These are phyloP conservation scores for Archaeoteleia sp. DNA, from an alignment of 2,888 invertebrate genomes.

Conservation along the genomic window DNA sequence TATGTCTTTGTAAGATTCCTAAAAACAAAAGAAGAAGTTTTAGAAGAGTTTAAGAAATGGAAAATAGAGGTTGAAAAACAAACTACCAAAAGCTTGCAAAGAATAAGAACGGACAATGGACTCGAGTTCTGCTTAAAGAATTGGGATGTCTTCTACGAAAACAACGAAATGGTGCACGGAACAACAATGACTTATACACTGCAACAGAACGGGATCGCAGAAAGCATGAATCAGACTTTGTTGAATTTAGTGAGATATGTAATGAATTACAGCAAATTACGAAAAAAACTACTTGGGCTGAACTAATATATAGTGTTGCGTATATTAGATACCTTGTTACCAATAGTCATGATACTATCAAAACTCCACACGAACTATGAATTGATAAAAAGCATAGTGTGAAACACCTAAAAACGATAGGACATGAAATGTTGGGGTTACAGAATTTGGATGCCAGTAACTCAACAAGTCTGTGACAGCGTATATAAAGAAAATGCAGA, in stretches of 20 bases:
- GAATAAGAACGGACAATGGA: constrained; percentile 21
- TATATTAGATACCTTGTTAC: constrained; percentile 31
- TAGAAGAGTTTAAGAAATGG: constrained; percentile 18
- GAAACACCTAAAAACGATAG: constrained; percentile 28
- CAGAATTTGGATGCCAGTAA: constrained; percentile 18
- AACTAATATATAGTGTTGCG: constrained; percentile 37
- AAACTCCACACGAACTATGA: constrained; percentile 34
- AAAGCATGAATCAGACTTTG: constrained; percentile 60
- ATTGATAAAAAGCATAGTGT: constrained; percentile 30
- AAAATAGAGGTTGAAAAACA: constrained; percentile 21
- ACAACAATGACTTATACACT: constrained; percentile 57
- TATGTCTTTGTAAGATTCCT: constrained; percentile 10
- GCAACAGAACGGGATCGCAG: constrained; percentile 61
- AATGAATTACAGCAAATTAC: too few relatives aligned
- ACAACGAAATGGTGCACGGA: constrained; percentile 1
- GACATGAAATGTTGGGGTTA: constrained; percentile 12
- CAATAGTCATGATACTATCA: constrained; percentile 24
- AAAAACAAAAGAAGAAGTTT: constrained; percentile 12
- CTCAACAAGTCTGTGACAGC: constrained; percentile 1
- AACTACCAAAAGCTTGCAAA: constrained; percentile 6
- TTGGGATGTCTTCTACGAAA: constrained; percentile 6
- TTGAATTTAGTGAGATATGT: constrained; percentile 58
- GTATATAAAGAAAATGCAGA: background rate
- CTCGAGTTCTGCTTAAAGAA: constrained; percentile 21
- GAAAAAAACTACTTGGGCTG: constrained; percentile 61